Evolutionary conservation across 2,888 invertebrate species (phyloP).

Genomic region (Diadegma fenestrale): DNA sequence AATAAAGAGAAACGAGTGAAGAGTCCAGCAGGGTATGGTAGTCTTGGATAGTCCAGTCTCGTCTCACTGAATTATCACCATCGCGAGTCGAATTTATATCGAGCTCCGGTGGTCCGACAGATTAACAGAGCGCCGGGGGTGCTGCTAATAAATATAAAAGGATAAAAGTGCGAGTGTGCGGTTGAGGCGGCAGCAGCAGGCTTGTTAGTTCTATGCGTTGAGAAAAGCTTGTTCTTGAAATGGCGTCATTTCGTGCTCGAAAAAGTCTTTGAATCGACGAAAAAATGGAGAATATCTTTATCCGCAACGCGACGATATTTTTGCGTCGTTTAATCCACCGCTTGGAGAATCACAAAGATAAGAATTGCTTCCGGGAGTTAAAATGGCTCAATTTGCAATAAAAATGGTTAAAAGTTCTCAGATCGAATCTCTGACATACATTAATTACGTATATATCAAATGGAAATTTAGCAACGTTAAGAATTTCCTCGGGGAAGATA

Average conservation of each 20-base stretch:
- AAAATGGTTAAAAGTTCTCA: not conserved
- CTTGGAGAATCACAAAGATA: not conserved
- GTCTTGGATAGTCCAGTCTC: slow-evolving; percentile 67
- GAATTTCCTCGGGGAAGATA: slow-evolving; percentile 22
- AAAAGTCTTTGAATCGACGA: not conserved
- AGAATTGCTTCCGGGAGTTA: not conserved
- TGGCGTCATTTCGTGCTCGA: not conserved
- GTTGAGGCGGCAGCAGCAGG: not conserved
- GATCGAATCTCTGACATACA: not conserved
- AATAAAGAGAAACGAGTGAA: slow-evolving; percentile 46
- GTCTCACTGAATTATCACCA: slow-evolving; percentile 73
- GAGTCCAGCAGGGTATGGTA: slow-evolving; percentile 58
- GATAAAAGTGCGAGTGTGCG: slow-evolving; percentile 39
- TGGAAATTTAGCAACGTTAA: not conserved
- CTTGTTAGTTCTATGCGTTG: not conserved
- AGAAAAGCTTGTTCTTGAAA: not conserved
- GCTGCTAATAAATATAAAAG: slow-evolving; percentile 78
- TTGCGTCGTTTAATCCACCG: not conserved
- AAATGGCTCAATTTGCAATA: not conserved
- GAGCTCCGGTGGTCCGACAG: slow-evolving; percentile 71
- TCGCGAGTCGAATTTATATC: slow-evolving; percentile 73
- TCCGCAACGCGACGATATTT: not conserved
- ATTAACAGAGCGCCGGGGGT: slow-evolving; percentile 74
- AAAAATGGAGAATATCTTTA: no score
- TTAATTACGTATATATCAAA: slow-evolving; percentile 11